Evolutionary conservation across 2,113 vertebrate species (phyloP).

Genomic region (Chauna torquata): DNA sequence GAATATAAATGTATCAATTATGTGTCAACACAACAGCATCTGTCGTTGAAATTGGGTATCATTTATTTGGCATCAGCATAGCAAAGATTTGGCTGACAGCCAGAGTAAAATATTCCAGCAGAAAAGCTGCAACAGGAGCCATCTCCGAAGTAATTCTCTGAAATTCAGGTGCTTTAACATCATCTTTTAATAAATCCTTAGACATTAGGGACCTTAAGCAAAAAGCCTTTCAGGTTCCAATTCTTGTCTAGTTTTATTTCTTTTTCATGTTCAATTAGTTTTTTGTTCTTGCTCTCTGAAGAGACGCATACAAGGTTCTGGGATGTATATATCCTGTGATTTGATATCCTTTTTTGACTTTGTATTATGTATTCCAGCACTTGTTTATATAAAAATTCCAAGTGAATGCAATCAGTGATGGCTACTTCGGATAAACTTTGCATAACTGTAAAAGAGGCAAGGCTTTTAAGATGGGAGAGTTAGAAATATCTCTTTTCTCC

Average conservation of each 20-base stretch:
- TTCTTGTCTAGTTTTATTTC: not conserved
- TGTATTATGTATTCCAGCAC: not conserved
- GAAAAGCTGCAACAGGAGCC: conserved; percentile 13
- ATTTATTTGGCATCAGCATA: conserved; percentile 58
- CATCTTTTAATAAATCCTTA: not conserved
- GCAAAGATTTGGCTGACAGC: conserved; percentile 45
- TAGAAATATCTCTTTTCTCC: not conserved
- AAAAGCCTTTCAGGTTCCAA: not conserved
- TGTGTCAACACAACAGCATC: conserved; percentile 56
- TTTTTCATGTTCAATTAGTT: not conserved
- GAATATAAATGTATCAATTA: conserved; percentile 49
- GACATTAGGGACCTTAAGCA: not conserved
- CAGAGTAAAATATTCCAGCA: conserved; percentile 44
- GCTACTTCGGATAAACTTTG: not conserved
- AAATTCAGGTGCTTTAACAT: conserved; percentile 7
- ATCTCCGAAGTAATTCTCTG: not conserved
- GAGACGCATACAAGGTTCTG: not conserved
- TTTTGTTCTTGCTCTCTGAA: not conserved
- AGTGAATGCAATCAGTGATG: not conserved
- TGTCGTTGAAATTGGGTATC: conserved; percentile 35
- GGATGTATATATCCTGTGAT: not conserved
- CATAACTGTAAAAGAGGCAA: not conserved
- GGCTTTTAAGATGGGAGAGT: not conserved
- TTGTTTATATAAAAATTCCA: not conserved
- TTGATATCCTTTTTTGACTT: not conserved